Evolutionary conservation across 2,888 invertebrate genomes (phyloP), one percentile per base, ranked within the genome.

Genomic region (Periphyllus acericola): DNA sequence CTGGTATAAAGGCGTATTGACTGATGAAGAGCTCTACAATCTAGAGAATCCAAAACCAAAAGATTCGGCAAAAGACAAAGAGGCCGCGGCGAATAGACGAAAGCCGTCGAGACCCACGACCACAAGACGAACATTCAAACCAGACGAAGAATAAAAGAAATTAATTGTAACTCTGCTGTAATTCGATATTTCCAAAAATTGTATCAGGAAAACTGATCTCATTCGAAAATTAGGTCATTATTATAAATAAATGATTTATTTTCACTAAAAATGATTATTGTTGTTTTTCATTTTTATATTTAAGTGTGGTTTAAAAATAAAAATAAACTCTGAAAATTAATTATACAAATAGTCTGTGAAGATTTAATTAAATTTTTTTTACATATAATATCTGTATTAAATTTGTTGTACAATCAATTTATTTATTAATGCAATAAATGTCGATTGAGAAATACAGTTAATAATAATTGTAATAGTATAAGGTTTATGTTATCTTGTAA

Each of bases 1-100:
- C 91, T 97, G 97, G 96, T 97, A 97, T 93, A 96, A 96, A 91
- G 97, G 94, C 74, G 94, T 95, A 90, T 92, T 97, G 90, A 96
- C 96, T 17, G 96, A 96, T 89, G 95, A 94, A 72, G 94, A 96
- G 91, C 92, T 97, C 89, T 95, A 95, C 0, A 96, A 95, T 72
- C 92, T 97, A 90, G 96, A 97, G 92, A 94, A 96, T 92, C 96
- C 96, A 3, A 95, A 96, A 71, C 92, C 93, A 29, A 89, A 92
- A 93, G 90, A 93, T 93, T 91, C 92, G 92, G 74, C 90, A 91
- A 68, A 92, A 91, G 90, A 76, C 81, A 76, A 29, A n/a, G 84
- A 84, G 71, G 46, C 71, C 9, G 55, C 84, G 29, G 75, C 89
- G 88, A 90, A 90, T 90, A 89, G 89, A 32, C 81, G 88, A 46